Base-by-base conservation (phyloP, 2,797 vertebrate species). In the Eospalax fontanierii region DNA sequence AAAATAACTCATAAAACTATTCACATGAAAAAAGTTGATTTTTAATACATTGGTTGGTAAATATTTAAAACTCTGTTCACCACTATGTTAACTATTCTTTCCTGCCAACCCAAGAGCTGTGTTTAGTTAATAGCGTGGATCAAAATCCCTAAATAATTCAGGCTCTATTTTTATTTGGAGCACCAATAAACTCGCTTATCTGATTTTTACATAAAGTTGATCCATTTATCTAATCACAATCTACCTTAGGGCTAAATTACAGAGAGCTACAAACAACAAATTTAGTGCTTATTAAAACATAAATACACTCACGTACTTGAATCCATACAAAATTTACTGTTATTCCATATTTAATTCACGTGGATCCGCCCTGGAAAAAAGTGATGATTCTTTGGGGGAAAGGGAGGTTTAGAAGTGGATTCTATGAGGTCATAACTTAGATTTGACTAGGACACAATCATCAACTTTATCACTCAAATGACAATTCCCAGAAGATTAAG, bases 141-240 rank as follows among this genome's bases (percentile, higher is more conserved):
- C 33, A 82, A 86, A 93, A 65, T 54, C 3, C 65, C 43, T 81
- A 80, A 92, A 79, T 91, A 94, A 96, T 82, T 90, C 65, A 95
- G n/a, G 35, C 22, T 4, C 50, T 0, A 3, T 38, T 76, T 78
- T 75, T 65, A 86, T 78, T 87, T 93, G 57, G 6, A 80, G 38
- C 28, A 46, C 4, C 26, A 30, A 76, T 73, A 83, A 94, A 75
- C 2, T 63, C 50, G 21, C 12, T 78, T 65, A 91, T 21, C n/a
- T 14, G 61, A 46, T 80, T 87, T 87, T n/a, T 68, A 79, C 54
- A 43, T 79, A 92, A 93, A 87, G 71, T 50, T n/a, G 28, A 92
- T 73, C 7, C 15, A 87, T 38, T 74, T 93, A 28, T 88, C 94
- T 83, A 92, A 84, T 89, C 66, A 70, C 83, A 84, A 10, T 1